A percentile compares a stretch with the other conserved stretches of the same genome.
These are phyloP conservation scores for Cheiracanthium punctorium DNA, from an alignment of 2,888 invertebrate species.

Conservation along the genomic window DNA sequence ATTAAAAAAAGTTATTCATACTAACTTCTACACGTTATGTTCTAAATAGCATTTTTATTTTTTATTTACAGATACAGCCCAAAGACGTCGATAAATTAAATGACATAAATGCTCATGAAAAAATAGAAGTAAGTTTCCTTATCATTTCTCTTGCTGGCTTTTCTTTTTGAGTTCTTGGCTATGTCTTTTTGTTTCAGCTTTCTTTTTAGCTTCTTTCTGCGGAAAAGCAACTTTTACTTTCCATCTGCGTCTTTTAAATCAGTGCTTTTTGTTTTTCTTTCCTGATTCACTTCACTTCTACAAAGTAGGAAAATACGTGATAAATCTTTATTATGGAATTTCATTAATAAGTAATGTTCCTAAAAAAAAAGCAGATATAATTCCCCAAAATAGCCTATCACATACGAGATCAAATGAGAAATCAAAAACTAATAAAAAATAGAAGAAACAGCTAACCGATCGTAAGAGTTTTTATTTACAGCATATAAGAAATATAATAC, in stretches of 20 bases:
- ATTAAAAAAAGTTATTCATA: too few species aligned
- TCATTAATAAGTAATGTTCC: too few species aligned
- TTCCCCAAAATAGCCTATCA: too few species aligned
- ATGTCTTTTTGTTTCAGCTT: neutral
- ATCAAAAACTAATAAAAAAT: too few species aligned
- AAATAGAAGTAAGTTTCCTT: conserved; percentile 50
- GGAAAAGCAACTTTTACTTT: too few species aligned
- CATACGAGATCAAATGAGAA: too few species aligned
- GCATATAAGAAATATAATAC: too few species aligned
- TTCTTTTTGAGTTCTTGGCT: conserved; percentile 6
- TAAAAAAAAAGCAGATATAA: too few species aligned
- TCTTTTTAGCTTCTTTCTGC: neutral
- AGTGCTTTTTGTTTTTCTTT: neutral
- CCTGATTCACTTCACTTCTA: neutral
- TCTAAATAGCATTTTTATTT: neutral
- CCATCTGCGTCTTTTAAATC: neutral
- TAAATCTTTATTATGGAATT: too few species aligned
- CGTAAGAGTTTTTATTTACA: too few species aligned
- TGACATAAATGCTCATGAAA: conserved; percentile 54
- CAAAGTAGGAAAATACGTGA: too few species aligned
- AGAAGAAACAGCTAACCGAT: too few species aligned
- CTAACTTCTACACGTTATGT: neutral
- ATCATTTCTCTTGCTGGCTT: neutral
- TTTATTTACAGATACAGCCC: conserved; percentile 55
- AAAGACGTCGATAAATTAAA: conserved; percentile 61